Percentiles rank a stretch among this genome's conserved stretches.
Evolutionary conservation across 2,113 vertebrate genomes (phyloP).

Genomic region (Electrona antarctica): DNA sequence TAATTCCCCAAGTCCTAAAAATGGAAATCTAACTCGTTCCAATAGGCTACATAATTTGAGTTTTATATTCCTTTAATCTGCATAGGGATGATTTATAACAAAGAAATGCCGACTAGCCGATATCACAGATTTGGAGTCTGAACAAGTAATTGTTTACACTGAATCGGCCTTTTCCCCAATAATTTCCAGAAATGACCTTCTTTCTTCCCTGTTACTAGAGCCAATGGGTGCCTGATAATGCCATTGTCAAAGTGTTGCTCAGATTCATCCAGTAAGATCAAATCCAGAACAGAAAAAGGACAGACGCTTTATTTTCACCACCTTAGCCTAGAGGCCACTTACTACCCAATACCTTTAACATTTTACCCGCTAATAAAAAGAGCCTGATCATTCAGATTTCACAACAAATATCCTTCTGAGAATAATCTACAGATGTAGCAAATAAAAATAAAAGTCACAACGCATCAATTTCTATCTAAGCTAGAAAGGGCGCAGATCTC

Average conservation of each 20-base stretch:
- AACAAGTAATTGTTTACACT: slow-evolving; percentile 23
- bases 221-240: neutral
- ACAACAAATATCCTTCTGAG: no score
- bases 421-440: no score
- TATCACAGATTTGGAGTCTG: slow-evolving; percentile 29
- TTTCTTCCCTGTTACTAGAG: neutral
- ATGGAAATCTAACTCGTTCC: slow-evolving; percentile 40
- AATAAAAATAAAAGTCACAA: no score
- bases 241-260: neutral
- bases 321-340: neutral
- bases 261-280: neutral
- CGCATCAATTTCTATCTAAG: no score
- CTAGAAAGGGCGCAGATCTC: no score
- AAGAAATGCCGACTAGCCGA: slow-evolving; percentile 33
- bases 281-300: neutral
- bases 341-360: no score
- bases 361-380: no score
- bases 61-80: slow-evolving; percentile 5
- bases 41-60: slow-evolving; percentile 33
- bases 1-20: slow-evolving; percentile 3
- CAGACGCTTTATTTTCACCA: neutral
- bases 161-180: neutral
- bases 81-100: slow-evolving; percentile 32
- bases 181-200: neutral
- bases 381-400: no score